Evolutionary conservation across 1,140 invertebrate species (phyloP).

Genomic region (Bombyx mori): DNA sequence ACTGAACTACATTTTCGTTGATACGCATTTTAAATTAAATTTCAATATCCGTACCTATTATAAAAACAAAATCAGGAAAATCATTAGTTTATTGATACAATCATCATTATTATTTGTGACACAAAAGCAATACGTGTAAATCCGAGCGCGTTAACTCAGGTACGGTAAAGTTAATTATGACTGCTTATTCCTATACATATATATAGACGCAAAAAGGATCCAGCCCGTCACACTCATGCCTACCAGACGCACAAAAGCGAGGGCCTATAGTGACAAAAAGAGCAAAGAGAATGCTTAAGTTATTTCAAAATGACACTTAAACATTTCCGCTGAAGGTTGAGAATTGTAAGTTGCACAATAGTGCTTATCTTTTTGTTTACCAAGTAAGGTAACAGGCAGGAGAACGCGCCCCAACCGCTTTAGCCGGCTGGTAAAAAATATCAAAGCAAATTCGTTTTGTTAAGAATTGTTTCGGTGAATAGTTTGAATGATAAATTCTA

Average conservation of each 20-base stretch:
- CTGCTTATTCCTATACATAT: constrained; percentile 44
- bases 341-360: constrained; percentile 19
- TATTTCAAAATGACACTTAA: constrained; percentile 42
- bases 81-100: no score
- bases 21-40: no score
- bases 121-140: constrained; percentile 29
- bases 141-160: constrained; percentile 39
- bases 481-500: no score
- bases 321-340: constrained; percentile 28
- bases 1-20: no score
- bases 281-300: constrained; percentile 24
- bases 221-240: constrained; percentile 60
- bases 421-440: constrained; percentile 57
- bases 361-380: constrained; percentile 35
- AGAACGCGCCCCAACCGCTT: constrained; percentile 66
- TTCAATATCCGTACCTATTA: no score
- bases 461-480: background rate
- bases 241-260: constrained; percentile 61
- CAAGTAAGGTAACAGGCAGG: constrained; percentile 34
- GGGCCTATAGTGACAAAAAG: constrained; percentile 32
- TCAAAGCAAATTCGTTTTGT: constrained; percentile 23
- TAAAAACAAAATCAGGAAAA: no score
- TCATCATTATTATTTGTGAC: no score
- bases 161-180: constrained; percentile 59
- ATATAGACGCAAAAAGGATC: constrained; percentile 60